Percentiles rank a stretch among this genome's conserved stretches.
phyloP scores from a whole-genome alignment of 2,888 invertebrate species.

The Helicoverpa assulta region DNA sequence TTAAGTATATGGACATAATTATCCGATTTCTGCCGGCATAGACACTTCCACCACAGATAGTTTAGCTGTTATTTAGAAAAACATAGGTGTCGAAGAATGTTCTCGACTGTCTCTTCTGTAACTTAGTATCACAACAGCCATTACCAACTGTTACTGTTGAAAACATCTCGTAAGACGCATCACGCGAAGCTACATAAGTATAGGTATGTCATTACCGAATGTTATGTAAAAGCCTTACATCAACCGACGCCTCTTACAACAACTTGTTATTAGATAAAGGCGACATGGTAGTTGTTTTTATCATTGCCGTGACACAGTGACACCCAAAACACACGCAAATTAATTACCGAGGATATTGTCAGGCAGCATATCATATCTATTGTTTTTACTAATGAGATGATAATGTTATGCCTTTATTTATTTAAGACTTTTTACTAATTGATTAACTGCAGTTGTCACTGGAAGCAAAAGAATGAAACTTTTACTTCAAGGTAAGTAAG shows the following conservation, averaged over 20 bases:
- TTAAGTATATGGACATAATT: too few relatives aligned
- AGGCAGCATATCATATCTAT: too few relatives aligned
- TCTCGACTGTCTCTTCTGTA: conserved; percentile 14
- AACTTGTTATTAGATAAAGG: conserved; percentile 12
- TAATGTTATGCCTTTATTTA: too few relatives aligned
- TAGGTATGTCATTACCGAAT: conserved; percentile 26
- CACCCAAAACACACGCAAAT: conserved; percentile 17
- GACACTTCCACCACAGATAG: background rate
- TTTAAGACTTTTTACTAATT: background rate
- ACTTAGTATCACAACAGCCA: conserved; percentile 5
- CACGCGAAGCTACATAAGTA: conserved; percentile 25
- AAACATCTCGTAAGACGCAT: conserved; percentile 25
- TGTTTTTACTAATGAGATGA: too few relatives aligned
- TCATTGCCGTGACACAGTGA: conserved; percentile 14
- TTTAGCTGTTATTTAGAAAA: background rate
- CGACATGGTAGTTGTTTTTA: conserved; percentile 23
- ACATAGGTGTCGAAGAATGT: conserved; percentile 18
- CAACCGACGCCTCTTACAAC: conserved; percentile 15
- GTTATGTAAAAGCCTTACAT: conserved; percentile 39
- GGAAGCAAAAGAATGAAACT: background rate
- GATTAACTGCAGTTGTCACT: conserved; percentile 12
- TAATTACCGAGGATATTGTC: conserved; percentile 2
- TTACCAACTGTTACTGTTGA: conserved; percentile 21
- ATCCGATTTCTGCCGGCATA: background rate
- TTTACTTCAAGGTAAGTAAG: background rate